Evolutionary conservation across 2,113 vertebrate species (phyloP).

Genomic region (Myiozetetes cayanensis): DNA sequence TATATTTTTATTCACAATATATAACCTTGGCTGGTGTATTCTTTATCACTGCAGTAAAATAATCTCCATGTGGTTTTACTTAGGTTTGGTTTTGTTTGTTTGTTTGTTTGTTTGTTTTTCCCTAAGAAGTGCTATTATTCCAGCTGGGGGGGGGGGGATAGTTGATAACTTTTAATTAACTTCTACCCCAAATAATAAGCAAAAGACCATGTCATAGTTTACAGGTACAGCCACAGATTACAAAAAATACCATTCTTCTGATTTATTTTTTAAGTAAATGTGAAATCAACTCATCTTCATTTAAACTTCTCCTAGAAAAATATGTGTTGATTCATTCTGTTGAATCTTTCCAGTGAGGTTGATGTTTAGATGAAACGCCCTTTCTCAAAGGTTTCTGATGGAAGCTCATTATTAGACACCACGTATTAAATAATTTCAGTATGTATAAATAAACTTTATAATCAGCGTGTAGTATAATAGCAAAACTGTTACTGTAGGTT

Average conservation of each 20-base stretch:
- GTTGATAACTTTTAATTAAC: neutral
- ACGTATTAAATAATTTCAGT: neutral
- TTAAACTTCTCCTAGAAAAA: neutral
- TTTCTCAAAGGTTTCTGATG: neutral
- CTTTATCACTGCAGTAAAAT: neutral
- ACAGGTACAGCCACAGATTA: neutral
- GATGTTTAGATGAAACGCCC: neutral
- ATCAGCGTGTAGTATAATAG: neutral
- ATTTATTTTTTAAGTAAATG: neutral
- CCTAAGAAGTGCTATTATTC: neutral
- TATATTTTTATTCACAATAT: neutral
- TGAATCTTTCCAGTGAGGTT: neutral
- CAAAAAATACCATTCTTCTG: accelerated
- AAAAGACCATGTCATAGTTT: neutral
- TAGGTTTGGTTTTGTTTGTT: no score
- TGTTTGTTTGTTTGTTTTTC: no score
- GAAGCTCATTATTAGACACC: neutral
- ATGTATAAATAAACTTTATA: neutral
- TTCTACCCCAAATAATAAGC: neutral
- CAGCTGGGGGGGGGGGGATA: accelerated
- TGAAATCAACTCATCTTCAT: neutral
- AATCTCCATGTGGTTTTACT: neutral
- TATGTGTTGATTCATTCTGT: neutral
- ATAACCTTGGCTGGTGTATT: neutral
- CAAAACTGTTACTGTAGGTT: neutral